Evolutionary conservation across 2,113 vertebrate species (phyloP).

Genomic region (Prionailurus viverrinus): DNA sequence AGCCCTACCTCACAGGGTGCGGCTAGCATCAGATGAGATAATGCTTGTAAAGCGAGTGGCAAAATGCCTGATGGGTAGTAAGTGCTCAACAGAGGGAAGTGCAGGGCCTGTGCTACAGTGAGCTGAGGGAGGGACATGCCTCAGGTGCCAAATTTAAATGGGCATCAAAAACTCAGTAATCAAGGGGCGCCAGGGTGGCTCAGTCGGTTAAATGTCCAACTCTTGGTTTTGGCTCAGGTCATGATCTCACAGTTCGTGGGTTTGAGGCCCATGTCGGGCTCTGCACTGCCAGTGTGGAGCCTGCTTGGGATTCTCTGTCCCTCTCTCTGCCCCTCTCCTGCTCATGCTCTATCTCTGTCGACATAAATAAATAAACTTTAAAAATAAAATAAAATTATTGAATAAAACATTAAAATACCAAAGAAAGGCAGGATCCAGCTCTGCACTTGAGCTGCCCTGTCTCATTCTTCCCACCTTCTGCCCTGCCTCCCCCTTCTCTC

Average conservation of each 20-base stretch:
- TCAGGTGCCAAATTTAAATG: background rate
- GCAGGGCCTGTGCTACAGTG: background rate
- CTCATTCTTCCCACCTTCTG: background rate
- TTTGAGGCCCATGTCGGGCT: too few relatives aligned
- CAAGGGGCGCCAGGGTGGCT: too few relatives aligned
- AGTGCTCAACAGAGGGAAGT: background rate
- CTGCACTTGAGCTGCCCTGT: background rate
- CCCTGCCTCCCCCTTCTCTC: background rate
- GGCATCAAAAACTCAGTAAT: background rate
- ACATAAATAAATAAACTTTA: too few relatives aligned
- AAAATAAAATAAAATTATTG: background rate
- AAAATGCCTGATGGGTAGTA: background rate
- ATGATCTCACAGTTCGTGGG: too few relatives aligned
- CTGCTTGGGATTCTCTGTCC: too few relatives aligned
- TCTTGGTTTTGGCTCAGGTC: too few relatives aligned
- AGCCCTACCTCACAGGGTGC: background rate
- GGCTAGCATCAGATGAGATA: background rate
- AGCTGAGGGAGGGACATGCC: background rate
- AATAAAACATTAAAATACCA: background rate
- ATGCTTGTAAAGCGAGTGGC: background rate
- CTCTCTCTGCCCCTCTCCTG: too few relatives aligned
- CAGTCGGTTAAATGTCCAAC: too few relatives aligned
- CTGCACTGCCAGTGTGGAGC: too few relatives aligned
- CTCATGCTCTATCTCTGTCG: too few relatives aligned
- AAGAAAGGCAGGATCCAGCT: background rate